These are phyloP conservation scores for Kuschelorhynchus macadamiae DNA, from an alignment of 2,888 invertebrate species.

Conservation along the genomic window DNA sequence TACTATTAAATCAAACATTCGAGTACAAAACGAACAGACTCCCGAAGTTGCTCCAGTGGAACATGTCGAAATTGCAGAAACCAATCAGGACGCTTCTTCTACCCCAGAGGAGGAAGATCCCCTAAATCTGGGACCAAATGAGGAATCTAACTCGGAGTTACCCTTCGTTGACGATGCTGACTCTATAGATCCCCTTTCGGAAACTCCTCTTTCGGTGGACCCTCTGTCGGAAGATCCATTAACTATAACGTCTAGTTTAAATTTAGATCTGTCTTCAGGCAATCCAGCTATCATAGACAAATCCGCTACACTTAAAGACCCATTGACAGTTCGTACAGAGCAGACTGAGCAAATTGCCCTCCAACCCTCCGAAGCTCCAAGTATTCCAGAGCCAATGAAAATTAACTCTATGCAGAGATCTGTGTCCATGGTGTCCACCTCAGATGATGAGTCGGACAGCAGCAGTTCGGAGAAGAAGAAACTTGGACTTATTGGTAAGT, in stretches of 20 bases:
- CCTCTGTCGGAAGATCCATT: slow-evolving; percentile 34
- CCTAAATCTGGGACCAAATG: slow-evolving; percentile 40
- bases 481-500: slow-evolving; percentile 38
- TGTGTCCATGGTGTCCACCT: slow-evolving; percentile 40
- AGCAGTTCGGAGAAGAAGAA: slow-evolving; percentile 29
- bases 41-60: slow-evolving; percentile 47
- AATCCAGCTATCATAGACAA: slow-evolving; percentile 30
- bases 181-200: slow-evolving; percentile 4
- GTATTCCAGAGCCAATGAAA: slow-evolving; percentile 12
- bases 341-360: neutral
- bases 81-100: neutral
- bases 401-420: slow-evolving; percentile 19
- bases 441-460: slow-evolving; percentile 46
- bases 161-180: slow-evolving; percentile 23
- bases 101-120: slow-evolving; percentile 50
- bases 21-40: neutral
- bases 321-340: neutral
- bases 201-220: slow-evolving; percentile 17
- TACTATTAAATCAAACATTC: neutral
- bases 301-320: neutral
- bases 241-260: slow-evolving; percentile 26
- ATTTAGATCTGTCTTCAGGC: slow-evolving; percentile 7
- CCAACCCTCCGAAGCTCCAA: neutral
- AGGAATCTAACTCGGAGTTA: slow-evolving; percentile 36
- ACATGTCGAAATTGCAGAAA: slow-evolving; percentile 39